These are phyloP conservation scores for Syngnathus acus DNA, from an alignment of 2,797 vertebrate genomes.

Conservation along the genomic window DNA sequence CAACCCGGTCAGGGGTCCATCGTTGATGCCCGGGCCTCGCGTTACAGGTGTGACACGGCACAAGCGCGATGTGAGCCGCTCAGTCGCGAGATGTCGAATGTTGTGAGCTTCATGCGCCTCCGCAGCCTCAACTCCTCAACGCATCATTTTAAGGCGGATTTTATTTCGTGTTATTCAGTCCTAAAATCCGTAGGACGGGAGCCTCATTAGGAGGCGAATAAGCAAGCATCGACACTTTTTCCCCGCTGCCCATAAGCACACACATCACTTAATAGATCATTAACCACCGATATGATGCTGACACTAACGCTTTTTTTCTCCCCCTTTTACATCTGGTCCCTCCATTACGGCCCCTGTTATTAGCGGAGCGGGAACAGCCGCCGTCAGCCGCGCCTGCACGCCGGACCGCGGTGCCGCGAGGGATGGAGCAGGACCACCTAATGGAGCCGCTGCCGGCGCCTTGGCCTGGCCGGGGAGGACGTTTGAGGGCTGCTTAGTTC, in stretches of 20 bases:
- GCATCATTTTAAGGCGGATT: slow-evolving; percentile 73
- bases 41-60: background rate
- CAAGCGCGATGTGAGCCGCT: background rate
- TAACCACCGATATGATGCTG: slow-evolving; percentile 81
- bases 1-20: background rate
- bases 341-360: slow-evolving; percentile 72
- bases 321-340: slow-evolving; percentile 58
- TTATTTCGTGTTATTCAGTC: slow-evolving; percentile 80
- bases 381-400: slow-evolving; percentile 57
- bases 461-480: slow-evolving; percentile 49
- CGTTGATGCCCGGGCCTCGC: slow-evolving; percentile 40
- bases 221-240: slow-evolving; percentile 81
- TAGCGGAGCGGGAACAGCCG: slow-evolving; percentile 59
- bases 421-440: background rate
- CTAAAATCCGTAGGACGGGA: slow-evolving; percentile 81
- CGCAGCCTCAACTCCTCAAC: slow-evolving; percentile 65
- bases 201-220: slow-evolving; percentile 72
- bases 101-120: slow-evolving; percentile 36
- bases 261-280: slow-evolving; percentile 83
- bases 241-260: slow-evolving; percentile 76
- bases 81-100: background rate
- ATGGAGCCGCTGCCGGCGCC: slow-evolving; percentile 54
- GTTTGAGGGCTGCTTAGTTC: slow-evolving; percentile 23
- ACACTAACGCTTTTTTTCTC: slow-evolving; percentile 63
- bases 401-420: slow-evolving; percentile 27